These are phyloP conservation scores for Drosophila sp. DNA, from an alignment of 1,140 invertebrate genomes.

Conservation along the genomic window DNA sequence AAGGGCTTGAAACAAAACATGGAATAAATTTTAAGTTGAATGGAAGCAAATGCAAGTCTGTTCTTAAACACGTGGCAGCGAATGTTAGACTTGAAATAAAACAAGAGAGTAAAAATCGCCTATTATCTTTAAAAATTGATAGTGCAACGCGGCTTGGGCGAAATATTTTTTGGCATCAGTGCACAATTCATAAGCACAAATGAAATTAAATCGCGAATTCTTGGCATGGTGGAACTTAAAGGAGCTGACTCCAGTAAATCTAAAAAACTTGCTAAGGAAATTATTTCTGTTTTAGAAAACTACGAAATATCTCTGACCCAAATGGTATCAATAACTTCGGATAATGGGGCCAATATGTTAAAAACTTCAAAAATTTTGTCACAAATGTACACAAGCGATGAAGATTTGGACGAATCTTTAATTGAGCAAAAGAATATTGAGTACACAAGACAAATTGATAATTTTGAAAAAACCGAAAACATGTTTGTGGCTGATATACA, in stretches of 20 bases:
- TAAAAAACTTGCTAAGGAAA: conserved; percentile 14
- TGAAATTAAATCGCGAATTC: conserved; percentile 33
- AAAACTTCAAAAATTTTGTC: conserved; percentile 9
- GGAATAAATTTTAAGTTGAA: too few species aligned
- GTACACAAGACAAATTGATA: too few species aligned
- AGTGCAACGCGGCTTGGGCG: too few species aligned
- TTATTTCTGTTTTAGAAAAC: conserved; percentile 13
- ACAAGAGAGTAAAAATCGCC: too few species aligned
- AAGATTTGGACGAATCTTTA: too few species aligned
- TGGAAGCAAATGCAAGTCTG: too few species aligned
- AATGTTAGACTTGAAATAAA: too few species aligned
- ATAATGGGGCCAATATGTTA: conserved; percentile 4
- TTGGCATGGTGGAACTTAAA: conserved; percentile 38
- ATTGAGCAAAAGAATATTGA: too few species aligned
- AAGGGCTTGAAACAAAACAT: too few species aligned
- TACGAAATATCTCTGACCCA: conserved; percentile 7
- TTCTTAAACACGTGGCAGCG: too few species aligned
- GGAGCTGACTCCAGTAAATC: conserved; percentile 24
- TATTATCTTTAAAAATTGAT: too few species aligned
- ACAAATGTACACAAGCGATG: not conserved
- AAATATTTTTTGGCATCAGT: conserved; percentile 28
- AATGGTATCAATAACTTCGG: conserved; percentile 16
- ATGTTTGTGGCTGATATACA: not conserved
- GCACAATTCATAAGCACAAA: conserved; percentile 31
- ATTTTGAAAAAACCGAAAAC: too few species aligned